phyloP scores from a whole-genome alignment of 2,113 vertebrate genomes.

The rabbit (Oryctolagus cuniculus) region DNA sequence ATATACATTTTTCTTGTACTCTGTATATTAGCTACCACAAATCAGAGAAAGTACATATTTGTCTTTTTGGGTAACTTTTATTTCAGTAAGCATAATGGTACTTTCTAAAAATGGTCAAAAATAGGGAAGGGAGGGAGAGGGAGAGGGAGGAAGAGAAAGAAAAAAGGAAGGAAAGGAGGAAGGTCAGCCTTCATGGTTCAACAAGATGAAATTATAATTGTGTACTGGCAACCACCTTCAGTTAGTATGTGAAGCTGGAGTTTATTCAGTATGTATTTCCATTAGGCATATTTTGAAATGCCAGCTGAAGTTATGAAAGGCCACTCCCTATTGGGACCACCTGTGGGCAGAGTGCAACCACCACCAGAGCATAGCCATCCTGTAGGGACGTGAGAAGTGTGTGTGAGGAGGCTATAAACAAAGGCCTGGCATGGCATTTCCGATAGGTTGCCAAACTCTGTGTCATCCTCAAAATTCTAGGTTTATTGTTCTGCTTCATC shows the following conservation, averaged over 20 bases:
- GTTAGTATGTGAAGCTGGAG: neutral
- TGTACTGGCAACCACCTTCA: rapidly evolving
- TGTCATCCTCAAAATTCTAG: neutral
- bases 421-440: neutral
- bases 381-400: no score
- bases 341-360: neutral
- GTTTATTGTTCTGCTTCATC: neutral
- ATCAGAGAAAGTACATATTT: no score
- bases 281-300: neutral
- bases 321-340: rapidly evolving
- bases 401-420: neutral
- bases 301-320: neutral
- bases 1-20: no score
- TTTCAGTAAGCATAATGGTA: no score
- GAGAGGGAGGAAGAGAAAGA: neutral
- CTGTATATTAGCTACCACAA: no score
- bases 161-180: neutral
- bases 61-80: no score
- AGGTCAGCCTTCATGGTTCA: neutral
- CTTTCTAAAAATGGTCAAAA: no score
- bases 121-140: neutral
- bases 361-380: rapidly evolving
- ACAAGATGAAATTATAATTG: neutral
- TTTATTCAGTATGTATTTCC: neutral
- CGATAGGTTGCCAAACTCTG: neutral